These are phyloP conservation scores for Pelecanoides urinatrix DNA, from an alignment of 2,113 vertebrate species.

Conservation along the genomic window DNA sequence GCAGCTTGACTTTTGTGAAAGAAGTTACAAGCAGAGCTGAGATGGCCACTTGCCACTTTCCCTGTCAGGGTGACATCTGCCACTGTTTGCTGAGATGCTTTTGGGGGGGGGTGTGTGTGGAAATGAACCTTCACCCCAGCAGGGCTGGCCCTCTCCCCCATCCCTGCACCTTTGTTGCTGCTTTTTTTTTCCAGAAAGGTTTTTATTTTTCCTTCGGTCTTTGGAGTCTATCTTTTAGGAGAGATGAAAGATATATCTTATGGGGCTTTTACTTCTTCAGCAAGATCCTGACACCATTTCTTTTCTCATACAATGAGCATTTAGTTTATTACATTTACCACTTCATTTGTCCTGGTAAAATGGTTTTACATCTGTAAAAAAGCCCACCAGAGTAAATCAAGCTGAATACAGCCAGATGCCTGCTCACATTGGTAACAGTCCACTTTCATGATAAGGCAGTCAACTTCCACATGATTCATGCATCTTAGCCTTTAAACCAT, in stretches of 20 bases:
- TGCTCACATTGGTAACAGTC: neutral
- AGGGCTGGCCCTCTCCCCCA: neutral
- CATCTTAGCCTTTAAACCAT: neutral
- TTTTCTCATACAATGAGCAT: neutral
- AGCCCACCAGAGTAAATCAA: neutral
- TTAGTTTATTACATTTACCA: slow-evolving; percentile 39
- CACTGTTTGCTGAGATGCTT: neutral
- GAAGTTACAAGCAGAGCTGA: slow-evolving; percentile 36
- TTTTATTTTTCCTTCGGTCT: neutral
- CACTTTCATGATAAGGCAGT: neutral
- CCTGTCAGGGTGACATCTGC: slow-evolving; percentile 54
- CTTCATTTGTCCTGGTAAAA: slow-evolving; percentile 44
- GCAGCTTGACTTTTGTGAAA: slow-evolving; percentile 43
- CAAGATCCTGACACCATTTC: neutral
- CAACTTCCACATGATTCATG: neutral
- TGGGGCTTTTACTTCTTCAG: neutral
- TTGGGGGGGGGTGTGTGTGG: neutral
- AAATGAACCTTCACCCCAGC: neutral
- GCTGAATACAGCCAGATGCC: neutral
- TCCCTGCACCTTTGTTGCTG: neutral
- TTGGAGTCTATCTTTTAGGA: neutral
- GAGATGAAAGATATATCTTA: neutral
- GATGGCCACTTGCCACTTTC: slow-evolving; percentile 20
- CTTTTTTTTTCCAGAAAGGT: neutral
- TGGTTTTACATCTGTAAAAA: slow-evolving; percentile 27